Evolutionary conservation across 2,113 vertebrate species (phyloP).

Genomic region (Helogale parvula): DNA sequence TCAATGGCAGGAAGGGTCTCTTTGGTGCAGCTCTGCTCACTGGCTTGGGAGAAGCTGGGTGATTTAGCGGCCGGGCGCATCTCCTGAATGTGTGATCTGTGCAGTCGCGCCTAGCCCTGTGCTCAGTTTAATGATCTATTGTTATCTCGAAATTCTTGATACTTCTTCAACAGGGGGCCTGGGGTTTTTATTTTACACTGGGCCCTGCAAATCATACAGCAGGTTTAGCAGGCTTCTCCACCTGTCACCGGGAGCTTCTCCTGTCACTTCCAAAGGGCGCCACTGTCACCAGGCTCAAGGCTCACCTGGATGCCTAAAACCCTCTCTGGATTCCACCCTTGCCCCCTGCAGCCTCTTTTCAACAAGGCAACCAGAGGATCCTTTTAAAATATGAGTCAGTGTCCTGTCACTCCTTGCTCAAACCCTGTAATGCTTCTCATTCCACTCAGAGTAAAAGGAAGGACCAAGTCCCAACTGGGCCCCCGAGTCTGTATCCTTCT

Average conservation of each 20-base stretch:
- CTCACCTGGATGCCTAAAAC: background rate
- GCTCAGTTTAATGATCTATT: background rate
- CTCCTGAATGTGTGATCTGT: fast-evolving
- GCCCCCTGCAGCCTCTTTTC: background rate
- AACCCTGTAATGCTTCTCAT: background rate
- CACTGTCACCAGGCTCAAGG: background rate
- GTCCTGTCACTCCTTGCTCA: background rate
- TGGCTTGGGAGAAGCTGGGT: background rate
- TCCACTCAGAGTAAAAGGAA: background rate
- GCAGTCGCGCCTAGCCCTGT: fast-evolving
- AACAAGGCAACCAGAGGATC: background rate
- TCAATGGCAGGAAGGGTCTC: fast-evolving
- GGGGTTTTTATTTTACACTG: background rate
- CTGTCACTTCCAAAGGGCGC: fast-evolving
- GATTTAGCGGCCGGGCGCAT: background rate
- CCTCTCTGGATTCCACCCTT: background rate
- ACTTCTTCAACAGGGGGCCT: background rate
- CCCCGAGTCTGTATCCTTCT: background rate
- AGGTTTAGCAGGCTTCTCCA: background rate
- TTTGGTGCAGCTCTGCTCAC: background rate
- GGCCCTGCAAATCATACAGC: background rate
- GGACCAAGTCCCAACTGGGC: background rate
- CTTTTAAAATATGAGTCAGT: background rate
- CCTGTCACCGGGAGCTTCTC: background rate
- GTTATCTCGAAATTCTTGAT: background rate